Conservation (phyloP, 2,888 invertebrate genomes). For the Epiblema foenella region DNA sequence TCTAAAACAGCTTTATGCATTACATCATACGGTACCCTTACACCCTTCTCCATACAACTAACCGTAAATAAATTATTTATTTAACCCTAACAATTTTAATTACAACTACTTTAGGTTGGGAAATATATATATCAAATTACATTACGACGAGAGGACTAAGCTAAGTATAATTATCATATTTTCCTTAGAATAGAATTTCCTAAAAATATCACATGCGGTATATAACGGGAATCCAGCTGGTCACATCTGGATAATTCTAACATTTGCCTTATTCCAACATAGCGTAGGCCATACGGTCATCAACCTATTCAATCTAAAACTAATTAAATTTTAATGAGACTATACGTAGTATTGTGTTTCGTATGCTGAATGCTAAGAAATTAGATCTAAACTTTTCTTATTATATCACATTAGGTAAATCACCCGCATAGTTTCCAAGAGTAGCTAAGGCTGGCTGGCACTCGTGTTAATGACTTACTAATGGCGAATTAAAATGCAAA, state of each 20-base stretch:
- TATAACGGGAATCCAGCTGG: not conserved
- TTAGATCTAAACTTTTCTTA: not conserved
- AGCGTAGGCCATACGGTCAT: not conserved
- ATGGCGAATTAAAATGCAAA: slow-evolving; percentile 53
- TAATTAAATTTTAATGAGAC: slow-evolving; percentile 3
- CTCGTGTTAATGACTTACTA: slow-evolving; percentile 53
- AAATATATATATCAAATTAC: not conserved
- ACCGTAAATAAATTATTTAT: not conserved
- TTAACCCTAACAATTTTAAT: not conserved
- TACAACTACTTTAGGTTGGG: not conserved
- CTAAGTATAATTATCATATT: too few species aligned
- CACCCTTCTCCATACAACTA: slow-evolving; percentile 13
- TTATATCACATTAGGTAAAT: not conserved
- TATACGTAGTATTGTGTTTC: too few species aligned
- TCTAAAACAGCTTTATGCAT: slow-evolving; percentile 22
- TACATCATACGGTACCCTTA: slow-evolving; percentile 10
- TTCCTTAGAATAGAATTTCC: not conserved
- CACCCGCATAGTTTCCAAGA: not conserved
- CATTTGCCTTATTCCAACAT: not conserved
- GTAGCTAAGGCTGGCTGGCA: not conserved
- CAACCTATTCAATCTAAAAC: slow-evolving; percentile 2
- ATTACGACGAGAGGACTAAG: not conserved
- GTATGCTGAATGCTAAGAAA: too few species aligned
- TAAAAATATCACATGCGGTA: not conserved
- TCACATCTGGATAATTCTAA: not conserved